A percentile compares a stretch with the other conserved stretches of the same genome.
Conservation (phyloP, 2,888 invertebrate genomes). For the Trisateles emortualis region DNA sequence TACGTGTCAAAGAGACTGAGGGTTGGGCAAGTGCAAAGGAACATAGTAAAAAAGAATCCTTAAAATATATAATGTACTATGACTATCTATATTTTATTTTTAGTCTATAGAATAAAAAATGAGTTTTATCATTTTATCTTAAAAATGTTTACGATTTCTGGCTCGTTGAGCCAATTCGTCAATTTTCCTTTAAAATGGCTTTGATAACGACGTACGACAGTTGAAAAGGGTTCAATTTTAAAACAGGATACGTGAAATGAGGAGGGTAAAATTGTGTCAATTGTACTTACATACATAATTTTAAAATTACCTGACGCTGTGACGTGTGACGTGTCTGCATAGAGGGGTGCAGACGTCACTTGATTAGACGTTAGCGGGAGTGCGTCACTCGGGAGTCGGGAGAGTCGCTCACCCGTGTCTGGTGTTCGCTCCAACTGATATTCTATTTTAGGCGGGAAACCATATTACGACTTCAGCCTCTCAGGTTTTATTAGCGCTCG, state of each 20-base stretch:
- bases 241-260: not conserved
- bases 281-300: no score
- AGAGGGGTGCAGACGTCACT: constrained; percentile 21
- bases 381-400: constrained; percentile 35
- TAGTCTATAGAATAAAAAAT: no score
- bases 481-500: constrained; percentile 25
- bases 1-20: constrained; percentile 30
- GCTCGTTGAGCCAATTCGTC: no score
- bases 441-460: constrained; percentile 38
- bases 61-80: not conserved
- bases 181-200: no score
- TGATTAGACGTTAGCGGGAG: constrained; percentile 16
- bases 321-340: constrained; percentile 1
- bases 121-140: no score
- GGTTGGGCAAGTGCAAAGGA: not conserved
- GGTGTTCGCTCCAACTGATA: constrained; percentile 21
- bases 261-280: not conserved
- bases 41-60: not conserved
- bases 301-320: not conserved
- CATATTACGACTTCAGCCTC: constrained; percentile 17
- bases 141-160: no score
- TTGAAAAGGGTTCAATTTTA: not conserved
- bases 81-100: no score
- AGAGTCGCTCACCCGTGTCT: constrained; percentile 22
- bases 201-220: no score